Percentiles rank a stretch among this genome's conserved stretches.
phyloP scores from a whole-genome alignment of 2,888 invertebrate species.

The Thereva nobilitata region DNA sequence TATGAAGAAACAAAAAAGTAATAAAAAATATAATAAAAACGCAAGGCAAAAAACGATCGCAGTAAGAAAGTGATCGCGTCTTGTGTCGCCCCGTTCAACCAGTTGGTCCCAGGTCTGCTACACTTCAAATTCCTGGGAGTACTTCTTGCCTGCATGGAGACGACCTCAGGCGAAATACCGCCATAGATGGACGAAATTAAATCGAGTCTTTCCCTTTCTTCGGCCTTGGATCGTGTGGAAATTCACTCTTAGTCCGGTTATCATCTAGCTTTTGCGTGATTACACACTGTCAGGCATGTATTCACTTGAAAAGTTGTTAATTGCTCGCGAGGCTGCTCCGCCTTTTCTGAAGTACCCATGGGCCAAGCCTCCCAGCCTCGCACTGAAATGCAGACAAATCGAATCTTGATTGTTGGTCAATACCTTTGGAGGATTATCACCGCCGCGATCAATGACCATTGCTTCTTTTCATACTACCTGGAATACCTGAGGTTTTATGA shows the following conservation, averaged over 20 bases:
- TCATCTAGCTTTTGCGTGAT: neutral
- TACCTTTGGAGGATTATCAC: too few relatives aligned
- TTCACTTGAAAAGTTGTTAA: slow-evolving; percentile 15
- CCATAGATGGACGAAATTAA: slow-evolving; percentile 16
- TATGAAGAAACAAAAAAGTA: slow-evolving; percentile 6
- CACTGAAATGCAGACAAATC: too few relatives aligned
- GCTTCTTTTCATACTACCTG: too few relatives aligned
- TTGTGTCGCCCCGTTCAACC: slow-evolving; percentile 14
- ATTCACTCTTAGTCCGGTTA: neutral
- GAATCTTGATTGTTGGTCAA: too few relatives aligned
- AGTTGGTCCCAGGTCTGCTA: slow-evolving; percentile 2
- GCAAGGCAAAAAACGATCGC: slow-evolving; percentile 24
- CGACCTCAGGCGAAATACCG: neutral
- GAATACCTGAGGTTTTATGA: too few relatives aligned
- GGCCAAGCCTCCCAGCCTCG: too few relatives aligned
- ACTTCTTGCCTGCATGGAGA: neutral
- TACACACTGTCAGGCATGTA: neutral
- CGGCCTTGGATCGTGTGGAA: slow-evolving; percentile 33
- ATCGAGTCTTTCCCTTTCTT: slow-evolving; percentile 42
- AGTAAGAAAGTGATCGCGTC: slow-evolving; percentile 31
- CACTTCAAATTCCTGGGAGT: slow-evolving; percentile 13
- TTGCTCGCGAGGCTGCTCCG: slow-evolving; percentile 1
- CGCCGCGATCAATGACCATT: too few relatives aligned
- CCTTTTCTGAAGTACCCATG: neutral
- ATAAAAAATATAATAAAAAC: slow-evolving; percentile 11